These are phyloP conservation scores for Lordiphosa collinella DNA, from an alignment of 1,140 invertebrate species.

Conservation along the genomic window DNA sequence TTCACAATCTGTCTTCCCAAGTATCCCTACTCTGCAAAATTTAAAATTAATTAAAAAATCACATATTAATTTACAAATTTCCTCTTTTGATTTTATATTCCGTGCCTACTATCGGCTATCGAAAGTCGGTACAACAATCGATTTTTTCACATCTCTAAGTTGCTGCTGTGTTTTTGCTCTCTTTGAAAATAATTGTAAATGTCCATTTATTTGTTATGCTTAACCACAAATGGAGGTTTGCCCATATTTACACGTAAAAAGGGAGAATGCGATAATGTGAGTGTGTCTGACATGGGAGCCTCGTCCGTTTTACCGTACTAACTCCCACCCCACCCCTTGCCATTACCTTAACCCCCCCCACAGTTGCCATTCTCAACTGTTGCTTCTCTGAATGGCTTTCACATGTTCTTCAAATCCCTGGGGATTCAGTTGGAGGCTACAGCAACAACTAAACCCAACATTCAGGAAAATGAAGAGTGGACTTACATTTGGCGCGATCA, in stretches of 20 bases:
- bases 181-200: constrained; percentile 70
- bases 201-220: constrained; percentile 84
- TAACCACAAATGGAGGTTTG: constrained; percentile 84
- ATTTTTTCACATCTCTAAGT: too few relatives aligned
- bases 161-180: not conserved
- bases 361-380: constrained; percentile 89
- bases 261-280: constrained; percentile 83
- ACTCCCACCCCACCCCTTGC: too few relatives aligned
- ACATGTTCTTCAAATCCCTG: constrained; percentile 89
- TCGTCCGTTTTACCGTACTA: not conserved
- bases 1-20: too few relatives aligned
- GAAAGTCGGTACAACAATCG: too few relatives aligned
- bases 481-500: constrained; percentile 88
- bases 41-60: too few relatives aligned
- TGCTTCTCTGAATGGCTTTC: constrained; percentile 91
- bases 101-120: too few relatives aligned
- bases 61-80: too few relatives aligned
- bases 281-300: not conserved
- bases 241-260: constrained; percentile 84
- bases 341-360: too few relatives aligned
- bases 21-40: too few relatives aligned
- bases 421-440: constrained; percentile 84
- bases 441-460: constrained; percentile 71
- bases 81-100: too few relatives aligned
- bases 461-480: constrained; percentile 81